A percentile compares a stretch with the other conserved stretches of the same genome.
Evolutionary conservation across 2,888 invertebrate genomes (phyloP).

Genomic region (Noctua janthina): DNA sequence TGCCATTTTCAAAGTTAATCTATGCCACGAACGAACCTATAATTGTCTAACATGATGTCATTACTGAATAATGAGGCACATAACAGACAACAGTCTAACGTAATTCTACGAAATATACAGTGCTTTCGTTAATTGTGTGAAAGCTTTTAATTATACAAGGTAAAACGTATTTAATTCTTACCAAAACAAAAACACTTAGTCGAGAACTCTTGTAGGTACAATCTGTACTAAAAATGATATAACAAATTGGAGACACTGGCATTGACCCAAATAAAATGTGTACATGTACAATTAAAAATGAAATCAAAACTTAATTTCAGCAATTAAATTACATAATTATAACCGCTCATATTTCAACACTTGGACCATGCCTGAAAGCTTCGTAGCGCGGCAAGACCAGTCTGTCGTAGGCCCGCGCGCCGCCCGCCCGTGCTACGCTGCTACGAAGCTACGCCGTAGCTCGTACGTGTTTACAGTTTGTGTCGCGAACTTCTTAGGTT

Average conservation of each 20-base stretch:
- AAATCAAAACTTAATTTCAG: conserved; percentile 11
- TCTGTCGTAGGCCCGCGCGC: conserved; percentile 57
- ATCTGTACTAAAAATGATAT: conserved; percentile 14
- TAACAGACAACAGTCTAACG: neutral
- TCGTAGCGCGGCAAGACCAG: conserved; percentile 52
- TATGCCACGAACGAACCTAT: neutral
- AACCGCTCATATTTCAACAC: conserved; percentile 23
- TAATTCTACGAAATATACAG: neutral
- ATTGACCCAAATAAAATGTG: conserved; percentile 43
- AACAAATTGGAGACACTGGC: conserved; percentile 19
- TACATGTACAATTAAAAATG: neutral
- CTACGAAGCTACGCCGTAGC: conserved; percentile 67
- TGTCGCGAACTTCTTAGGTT: conserved; percentile 42
- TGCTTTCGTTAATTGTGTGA: neutral
- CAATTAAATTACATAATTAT: neutral
- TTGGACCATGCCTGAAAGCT: conserved; percentile 47
- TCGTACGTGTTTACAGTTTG: conserved; percentile 31
- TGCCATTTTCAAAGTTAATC: neutral
- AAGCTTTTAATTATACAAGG: neutral
- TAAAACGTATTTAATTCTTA: neutral
- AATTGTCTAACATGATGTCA: neutral
- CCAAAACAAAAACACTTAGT: neutral
- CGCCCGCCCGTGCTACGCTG: conserved; percentile 65
- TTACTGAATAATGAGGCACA: conserved; percentile 3
- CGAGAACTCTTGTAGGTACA: neutral